Conservation (phyloP, 2,113 vertebrate genomes). For the Tauraco erythrolophus region DNA sequence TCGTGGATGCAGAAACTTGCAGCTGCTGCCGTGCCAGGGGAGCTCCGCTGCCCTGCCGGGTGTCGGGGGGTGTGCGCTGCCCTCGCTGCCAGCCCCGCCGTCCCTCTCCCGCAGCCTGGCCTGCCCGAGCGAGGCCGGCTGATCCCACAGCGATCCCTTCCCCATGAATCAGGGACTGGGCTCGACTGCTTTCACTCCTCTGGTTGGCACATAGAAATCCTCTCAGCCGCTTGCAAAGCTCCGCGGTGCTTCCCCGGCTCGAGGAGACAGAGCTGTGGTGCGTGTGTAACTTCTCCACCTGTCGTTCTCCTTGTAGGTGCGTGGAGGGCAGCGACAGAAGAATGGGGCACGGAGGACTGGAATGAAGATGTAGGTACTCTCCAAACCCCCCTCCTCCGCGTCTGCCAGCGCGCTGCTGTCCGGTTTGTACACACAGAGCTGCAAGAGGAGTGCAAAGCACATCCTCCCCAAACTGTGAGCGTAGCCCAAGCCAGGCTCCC, state of each 20-base stretch:
- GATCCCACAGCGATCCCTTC: fast-evolving
- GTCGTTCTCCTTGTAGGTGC: conserved; percentile 80
- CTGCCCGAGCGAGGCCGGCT: neutral
- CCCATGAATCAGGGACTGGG: neutral
- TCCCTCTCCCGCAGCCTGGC: neutral
- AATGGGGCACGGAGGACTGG: conserved; percentile 99
- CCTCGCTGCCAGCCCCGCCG: neutral
- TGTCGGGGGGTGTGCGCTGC: neutral
- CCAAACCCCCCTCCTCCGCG: neutral
- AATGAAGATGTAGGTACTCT: conserved; percentile 93
- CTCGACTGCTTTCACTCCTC: neutral
- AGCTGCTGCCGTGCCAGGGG: neutral
- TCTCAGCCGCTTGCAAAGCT: conserved; percentile 38
- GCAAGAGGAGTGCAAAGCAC: neutral
- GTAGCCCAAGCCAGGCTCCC: neutral
- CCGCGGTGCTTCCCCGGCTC: neutral
- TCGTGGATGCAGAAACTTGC: neutral
- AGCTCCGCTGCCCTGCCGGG: neutral
- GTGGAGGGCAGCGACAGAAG: conserved; percentile 92
- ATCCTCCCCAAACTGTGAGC: neutral
- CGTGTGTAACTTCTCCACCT: neutral
- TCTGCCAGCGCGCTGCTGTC: neutral
- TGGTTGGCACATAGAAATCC: neutral
- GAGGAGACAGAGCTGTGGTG: neutral
- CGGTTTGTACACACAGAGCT: neutral